phyloP scores from a whole-genome alignment of 2,888 invertebrate species.

The Lithophane socia region DNA sequence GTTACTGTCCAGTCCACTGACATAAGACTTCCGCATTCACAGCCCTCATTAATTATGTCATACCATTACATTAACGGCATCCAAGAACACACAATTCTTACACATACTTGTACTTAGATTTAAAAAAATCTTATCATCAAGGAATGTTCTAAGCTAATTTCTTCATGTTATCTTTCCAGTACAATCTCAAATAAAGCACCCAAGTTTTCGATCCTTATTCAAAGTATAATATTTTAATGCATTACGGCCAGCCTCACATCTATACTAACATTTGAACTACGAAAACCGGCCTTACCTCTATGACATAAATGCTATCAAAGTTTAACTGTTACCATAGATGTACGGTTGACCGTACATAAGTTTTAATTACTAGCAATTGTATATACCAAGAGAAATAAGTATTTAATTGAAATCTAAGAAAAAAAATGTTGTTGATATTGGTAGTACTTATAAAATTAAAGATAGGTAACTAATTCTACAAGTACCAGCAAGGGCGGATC shows the following conservation, averaged over 20 bases:
- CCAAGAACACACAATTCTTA: not conserved
- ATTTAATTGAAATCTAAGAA: slow-evolving; percentile 32
- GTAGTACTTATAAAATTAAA: not conserved
- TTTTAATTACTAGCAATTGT: slow-evolving; percentile 10
- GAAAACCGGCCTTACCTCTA: slow-evolving; percentile 8
- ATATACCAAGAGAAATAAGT: slow-evolving; percentile 13
- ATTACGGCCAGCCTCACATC: not conserved
- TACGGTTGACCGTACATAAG: not conserved
- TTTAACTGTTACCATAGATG: not conserved
- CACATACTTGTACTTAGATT: not conserved
- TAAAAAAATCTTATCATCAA: not conserved
- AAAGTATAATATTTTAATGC: slow-evolving; percentile 10
- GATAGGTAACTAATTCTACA: not conserved
- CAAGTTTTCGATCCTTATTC: not conserved
- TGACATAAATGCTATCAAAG: not conserved
- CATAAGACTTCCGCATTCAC: not conserved
- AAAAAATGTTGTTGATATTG: not conserved
- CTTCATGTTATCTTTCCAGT: slow-evolving; percentile 10
- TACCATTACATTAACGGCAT: not conserved
- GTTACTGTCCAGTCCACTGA: slow-evolving; percentile 6
- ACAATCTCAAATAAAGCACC: slow-evolving; percentile 9
- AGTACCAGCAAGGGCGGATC: no score
- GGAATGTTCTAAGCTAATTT: slow-evolving; percentile 2
- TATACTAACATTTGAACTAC: slow-evolving; percentile 4
- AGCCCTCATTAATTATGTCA: not conserved